phyloP scores from a whole-genome alignment of 2,888 invertebrate species.

The Tetropium fuscum region DNA sequence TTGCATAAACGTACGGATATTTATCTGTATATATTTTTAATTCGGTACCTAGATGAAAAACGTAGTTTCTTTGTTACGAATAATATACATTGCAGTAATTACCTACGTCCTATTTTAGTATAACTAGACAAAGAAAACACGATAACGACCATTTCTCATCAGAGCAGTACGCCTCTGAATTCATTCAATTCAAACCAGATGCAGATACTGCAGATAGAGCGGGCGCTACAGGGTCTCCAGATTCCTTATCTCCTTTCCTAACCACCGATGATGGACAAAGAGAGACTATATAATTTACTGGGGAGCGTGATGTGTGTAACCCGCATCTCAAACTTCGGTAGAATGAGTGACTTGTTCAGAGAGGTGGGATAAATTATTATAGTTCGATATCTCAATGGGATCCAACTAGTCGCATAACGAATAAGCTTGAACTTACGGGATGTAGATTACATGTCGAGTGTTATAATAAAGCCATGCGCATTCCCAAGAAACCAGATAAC shows the following conservation, averaged over 20 bases:
- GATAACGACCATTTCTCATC: no score
- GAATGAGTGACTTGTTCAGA: conserved; percentile 27
- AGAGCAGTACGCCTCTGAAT: conserved; percentile 10
- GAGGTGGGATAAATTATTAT: conserved; percentile 15
- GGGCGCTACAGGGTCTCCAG: conserved; percentile 6
- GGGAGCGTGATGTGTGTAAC: conserved; percentile 24
- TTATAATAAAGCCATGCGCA: conserved; percentile 7
- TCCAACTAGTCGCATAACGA: conserved; percentile 4
- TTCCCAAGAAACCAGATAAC: conserved; percentile 10
- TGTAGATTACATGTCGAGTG: conserved; percentile 21
- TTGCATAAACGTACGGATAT: no score
- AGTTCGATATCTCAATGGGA: conserved; percentile 21
- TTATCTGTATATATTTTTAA: no score
- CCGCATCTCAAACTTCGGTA: conserved; percentile 22
- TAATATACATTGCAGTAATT: no score
- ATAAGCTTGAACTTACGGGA: conserved; percentile 13
- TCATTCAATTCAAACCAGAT: neutral
- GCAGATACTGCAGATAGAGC: neutral
- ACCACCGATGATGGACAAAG: conserved; percentile 2
- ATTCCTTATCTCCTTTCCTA: conserved; percentile 12
- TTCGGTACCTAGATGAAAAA: no score
- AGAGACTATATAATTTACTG: conserved; percentile 7
- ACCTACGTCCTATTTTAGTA: no score
- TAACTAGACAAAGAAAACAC: no score
- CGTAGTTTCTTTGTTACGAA: no score